A percentile compares a stretch with the other conserved stretches of the same genome.
These are phyloP conservation scores for Pseudotriccus pelzelni DNA, from an alignment of 2,797 vertebrate species.

Conservation along the genomic window DNA sequence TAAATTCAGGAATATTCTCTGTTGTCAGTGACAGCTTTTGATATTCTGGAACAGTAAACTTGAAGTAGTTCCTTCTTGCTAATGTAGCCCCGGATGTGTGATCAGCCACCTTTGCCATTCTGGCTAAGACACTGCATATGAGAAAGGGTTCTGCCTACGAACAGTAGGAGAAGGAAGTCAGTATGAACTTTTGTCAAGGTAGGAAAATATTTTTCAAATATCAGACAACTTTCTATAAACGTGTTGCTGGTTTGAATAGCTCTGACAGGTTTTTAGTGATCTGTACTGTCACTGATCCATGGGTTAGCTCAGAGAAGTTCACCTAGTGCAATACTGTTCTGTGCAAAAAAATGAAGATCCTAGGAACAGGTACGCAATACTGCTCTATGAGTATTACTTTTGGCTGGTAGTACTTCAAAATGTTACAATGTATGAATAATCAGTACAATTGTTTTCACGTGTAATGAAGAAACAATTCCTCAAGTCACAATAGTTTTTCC, in stretches of 20 bases:
- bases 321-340: background rate
- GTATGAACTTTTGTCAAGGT: background rate
- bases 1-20: background rate
- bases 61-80: background rate
- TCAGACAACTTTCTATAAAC: background rate
- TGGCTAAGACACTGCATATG: background rate
- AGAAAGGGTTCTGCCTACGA: background rate
- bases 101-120: background rate
- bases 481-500: background rate
- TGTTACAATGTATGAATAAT: background rate
- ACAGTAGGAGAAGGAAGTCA: background rate
- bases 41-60: background rate
- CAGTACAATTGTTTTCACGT: background rate
- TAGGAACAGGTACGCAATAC: background rate
- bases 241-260: background rate
- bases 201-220: background rate
- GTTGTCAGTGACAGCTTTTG: background rate
- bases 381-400: background rate
- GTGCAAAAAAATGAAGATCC: background rate
- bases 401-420: background rate
- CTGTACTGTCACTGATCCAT: background rate
- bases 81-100: background rate
- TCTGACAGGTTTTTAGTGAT: background rate
- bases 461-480: background rate
- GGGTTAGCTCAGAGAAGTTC: background rate